Evolutionary conservation across 2,797 vertebrate species (phyloP).

Genomic region (Dipus sagitta): DNA sequence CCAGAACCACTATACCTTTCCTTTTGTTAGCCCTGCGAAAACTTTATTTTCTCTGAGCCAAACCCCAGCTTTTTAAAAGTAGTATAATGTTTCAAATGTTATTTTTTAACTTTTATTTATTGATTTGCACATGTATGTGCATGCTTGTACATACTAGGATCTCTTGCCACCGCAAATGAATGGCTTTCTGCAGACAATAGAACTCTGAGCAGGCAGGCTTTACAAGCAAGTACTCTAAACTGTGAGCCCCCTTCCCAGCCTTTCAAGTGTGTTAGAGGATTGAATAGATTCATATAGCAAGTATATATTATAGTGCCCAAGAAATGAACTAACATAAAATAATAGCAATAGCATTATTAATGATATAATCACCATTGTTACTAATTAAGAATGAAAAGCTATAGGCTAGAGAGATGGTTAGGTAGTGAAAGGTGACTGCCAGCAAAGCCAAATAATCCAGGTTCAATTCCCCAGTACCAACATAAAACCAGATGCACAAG

Average conservation of each 20-base stretch:
- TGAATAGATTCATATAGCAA: neutral
- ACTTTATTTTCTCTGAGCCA: constrained; percentile 20
- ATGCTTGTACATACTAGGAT: no score
- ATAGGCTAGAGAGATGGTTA: neutral
- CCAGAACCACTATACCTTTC: neutral
- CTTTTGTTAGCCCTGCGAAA: neutral
- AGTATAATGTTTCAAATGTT: neutral
- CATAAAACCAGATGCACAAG: no score
- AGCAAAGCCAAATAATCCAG: no score
- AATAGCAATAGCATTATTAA: neutral
- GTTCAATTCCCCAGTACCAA: no score
- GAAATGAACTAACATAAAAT: constrained; percentile 9
- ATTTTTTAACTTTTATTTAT: no score
- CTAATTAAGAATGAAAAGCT: neutral
- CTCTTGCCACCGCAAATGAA: no score
- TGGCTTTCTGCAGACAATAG: no score
- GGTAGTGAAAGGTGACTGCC: no score
- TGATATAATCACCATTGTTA: neutral
- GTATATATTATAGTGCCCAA: neutral
- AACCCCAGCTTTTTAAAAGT: neutral
- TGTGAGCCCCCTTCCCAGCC: no score
- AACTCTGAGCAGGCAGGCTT: no score
- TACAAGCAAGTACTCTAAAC: no score
- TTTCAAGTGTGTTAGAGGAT: neutral
- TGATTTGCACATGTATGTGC: no score